Evolutionary conservation across 2,797 vertebrate species (phyloP).

Genomic region (Lateolabrax maculatus): DNA sequence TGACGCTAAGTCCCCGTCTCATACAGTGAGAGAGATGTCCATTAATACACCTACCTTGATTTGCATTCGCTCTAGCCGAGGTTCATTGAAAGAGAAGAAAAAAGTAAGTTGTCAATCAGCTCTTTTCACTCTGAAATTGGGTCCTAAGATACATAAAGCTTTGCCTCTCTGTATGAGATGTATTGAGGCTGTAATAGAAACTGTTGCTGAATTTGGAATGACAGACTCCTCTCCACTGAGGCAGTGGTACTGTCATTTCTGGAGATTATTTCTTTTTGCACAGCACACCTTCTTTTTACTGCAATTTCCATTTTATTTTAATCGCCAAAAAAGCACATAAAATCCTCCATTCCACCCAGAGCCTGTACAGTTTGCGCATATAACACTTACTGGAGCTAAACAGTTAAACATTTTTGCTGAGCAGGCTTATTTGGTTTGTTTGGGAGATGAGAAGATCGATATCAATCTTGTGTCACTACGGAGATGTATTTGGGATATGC

Average conservation of each 20-base stretch:
- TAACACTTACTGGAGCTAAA: background rate
- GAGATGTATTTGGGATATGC: background rate
- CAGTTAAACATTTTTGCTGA: background rate
- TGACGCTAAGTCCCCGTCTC: constrained; percentile 78
- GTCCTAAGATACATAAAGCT: constrained; percentile 53
- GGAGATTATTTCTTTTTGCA: constrained; percentile 7
- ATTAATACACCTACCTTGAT: constrained; percentile 84
- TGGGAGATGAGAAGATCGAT: background rate
- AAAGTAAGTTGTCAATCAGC: constrained; percentile 77
- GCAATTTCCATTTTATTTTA: constrained; percentile 7
- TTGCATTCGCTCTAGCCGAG: constrained; percentile 83
- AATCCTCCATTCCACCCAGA: background rate
- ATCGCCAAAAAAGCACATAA: background rate
- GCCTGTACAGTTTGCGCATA: background rate
- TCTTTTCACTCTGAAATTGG: constrained; percentile 73
- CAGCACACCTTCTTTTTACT: constrained; percentile 3
- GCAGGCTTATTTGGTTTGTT: background rate
- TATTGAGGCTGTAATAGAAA: constrained; percentile 51
- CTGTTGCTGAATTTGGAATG: constrained; percentile 75
- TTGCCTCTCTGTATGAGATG: constrained; percentile 55
- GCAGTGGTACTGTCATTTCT: constrained; percentile 6
- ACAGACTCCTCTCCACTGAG: constrained; percentile 10
- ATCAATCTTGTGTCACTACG: background rate
- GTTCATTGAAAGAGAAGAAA: constrained; percentile 74
- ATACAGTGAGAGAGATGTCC: constrained; percentile 83